Conservation (phyloP, 2,797 vertebrate genomes). For the Psittacula derbiana region DNA sequence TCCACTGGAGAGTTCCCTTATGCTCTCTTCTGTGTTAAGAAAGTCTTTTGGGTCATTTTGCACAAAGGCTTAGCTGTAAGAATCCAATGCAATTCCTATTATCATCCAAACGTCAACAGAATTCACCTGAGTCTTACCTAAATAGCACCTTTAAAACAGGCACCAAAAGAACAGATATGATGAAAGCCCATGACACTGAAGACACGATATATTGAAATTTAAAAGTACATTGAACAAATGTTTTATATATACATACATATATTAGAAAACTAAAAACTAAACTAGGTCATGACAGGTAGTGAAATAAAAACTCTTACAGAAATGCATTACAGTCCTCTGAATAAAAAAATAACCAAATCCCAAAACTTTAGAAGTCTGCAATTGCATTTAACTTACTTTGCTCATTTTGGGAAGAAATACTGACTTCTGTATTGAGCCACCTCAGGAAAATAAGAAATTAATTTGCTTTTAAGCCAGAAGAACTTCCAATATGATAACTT, state of each 20-base stretch:
- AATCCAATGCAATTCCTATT: slow-evolving; percentile 18
- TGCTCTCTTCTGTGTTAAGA: slow-evolving; percentile 3
- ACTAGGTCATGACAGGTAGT: background rate
- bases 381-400: background rate
- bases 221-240: background rate
- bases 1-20: background rate
- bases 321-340: slow-evolving; percentile 6
- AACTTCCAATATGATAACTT: background rate
- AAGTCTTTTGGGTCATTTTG: slow-evolving; percentile 35
- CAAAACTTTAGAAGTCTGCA: background rate
- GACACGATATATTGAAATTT: background rate
- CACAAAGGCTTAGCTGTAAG: slow-evolving; percentile 1
- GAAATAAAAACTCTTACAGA: slow-evolving; percentile 9
- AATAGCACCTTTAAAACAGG: slow-evolving; percentile 49
- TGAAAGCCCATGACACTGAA: slow-evolving; percentile 30
- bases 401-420: background rate
- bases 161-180: background rate
- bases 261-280: slow-evolving; percentile 31
- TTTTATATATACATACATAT: background rate
- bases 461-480: background rate
- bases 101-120: background rate
- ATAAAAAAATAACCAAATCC: background rate
- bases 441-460: background rate
- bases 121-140: slow-evolving; percentile 14
- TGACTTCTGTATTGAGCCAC: background rate